A percentile compares a stretch with the other conserved stretches of the same genome.
These are phyloP conservation scores for Tupaia tana DNA, from an alignment of 2,113 vertebrate species.

Conservation along the genomic window DNA sequence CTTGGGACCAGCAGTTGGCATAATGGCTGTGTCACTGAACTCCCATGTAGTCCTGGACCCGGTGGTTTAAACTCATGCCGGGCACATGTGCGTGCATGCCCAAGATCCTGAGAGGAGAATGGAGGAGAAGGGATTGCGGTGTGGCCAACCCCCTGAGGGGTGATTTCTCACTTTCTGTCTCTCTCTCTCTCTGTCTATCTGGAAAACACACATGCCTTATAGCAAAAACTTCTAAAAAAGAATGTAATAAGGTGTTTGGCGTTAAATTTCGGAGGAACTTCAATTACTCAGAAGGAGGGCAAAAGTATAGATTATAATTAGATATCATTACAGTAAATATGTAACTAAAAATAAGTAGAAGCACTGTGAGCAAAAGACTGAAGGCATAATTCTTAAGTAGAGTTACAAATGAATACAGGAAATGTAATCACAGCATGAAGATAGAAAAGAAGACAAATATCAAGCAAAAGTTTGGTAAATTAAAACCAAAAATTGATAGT, in stretches of 20 bases:
- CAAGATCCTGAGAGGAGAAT: no score
- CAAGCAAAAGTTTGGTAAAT: not conserved
- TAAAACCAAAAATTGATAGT: not conserved
- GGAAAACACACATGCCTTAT: no score
- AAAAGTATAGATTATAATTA: conserved; percentile 1
- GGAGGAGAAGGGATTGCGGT: no score
- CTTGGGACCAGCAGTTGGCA: no score
- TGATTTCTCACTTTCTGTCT: no score
- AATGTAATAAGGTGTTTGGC: not conserved
- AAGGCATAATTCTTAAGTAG: not conserved
- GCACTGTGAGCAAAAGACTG: not conserved
- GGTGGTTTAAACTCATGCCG: no score
- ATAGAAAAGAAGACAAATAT: not conserved
- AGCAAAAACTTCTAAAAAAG: not conserved
- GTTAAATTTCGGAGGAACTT: not conserved
- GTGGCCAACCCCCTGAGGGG: no score
- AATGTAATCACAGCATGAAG: not conserved
- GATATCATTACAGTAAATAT: not conserved
- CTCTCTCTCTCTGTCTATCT: no score
- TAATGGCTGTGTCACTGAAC: no score
- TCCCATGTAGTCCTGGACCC: no score
- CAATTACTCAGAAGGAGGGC: not conserved
- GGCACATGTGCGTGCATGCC: no score
- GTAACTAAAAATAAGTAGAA: not conserved
- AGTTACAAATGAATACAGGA: not conserved